Evolutionary conservation across 1,140 invertebrate genomes (phyloP), one percentile per base, ranked within the genome.

Genomic region (Brachionus koreanus): DNA sequence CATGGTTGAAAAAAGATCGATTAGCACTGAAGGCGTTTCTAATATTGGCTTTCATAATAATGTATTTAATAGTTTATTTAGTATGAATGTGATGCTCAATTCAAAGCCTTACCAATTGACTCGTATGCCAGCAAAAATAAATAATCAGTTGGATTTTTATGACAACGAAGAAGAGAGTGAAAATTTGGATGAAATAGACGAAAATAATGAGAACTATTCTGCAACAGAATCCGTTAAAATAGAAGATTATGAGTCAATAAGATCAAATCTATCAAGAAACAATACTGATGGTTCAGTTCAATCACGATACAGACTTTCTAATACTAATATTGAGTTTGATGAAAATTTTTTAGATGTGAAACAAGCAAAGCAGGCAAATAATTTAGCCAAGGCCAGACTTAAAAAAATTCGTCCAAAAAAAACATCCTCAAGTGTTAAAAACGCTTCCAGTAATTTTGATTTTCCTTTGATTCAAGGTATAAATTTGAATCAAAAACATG

Each of bases 161-260:
- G 69, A 74, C 25, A 19, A 74, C 43, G 69, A 74, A 4, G 69
- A 46, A 12, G 23, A 29, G 1, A 16, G 39, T 25, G 67, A 72
- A 72, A 37, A 33, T 29, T 72, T 46, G 46, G 42, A 74, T 46
- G 25, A 74, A 25, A 9, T 57, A 2, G 69, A 74, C 5, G 39
- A 74, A 46, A 16, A n/a, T 23, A 39, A 72, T 10, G 67, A 42
- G 19, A 42, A 19, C 9, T 35, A 46, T 74, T 25, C 39, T 46
- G 13, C 39, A 9, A 46, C 19, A 25, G 69, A 74, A 25, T 29
- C 13, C 42, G 5, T 72, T 4, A 72, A 74, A 29, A 29, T 74
- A 43, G 69, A 74, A 49, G 69, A 74, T 49, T 74, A 74, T 74
- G 69, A 74, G 23, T 74, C 69, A 16, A 39, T 69, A 39, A 35